phyloP scores from a whole-genome alignment of 2,113 vertebrate species.

The Callaeas wilsoni region DNA sequence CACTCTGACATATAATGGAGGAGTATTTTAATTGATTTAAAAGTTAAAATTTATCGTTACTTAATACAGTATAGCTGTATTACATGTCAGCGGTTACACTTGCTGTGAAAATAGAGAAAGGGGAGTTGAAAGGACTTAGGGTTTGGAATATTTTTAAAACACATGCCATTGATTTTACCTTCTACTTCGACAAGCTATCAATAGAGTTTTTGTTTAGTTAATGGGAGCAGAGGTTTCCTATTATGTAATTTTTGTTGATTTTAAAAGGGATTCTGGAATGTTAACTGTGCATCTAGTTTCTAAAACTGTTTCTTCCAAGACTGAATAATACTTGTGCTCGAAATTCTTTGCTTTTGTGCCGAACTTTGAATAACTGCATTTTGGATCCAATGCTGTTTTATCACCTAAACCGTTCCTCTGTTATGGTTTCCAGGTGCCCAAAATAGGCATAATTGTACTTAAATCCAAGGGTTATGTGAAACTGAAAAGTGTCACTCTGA shows the following conservation, averaged over 20 bases:
- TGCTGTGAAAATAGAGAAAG: slow-evolving; percentile 10
- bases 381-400: background rate
- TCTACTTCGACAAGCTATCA: background rate
- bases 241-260: background rate
- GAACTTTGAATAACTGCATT: background rate
- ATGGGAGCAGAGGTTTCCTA: background rate
- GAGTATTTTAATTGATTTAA: slow-evolving; percentile 55
- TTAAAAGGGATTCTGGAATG: background rate
- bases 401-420: background rate
- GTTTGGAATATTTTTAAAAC: background rate
- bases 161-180: background rate
- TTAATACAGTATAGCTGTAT: slow-evolving; percentile 19
- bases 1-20: slow-evolving; percentile 41
- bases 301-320: background rate
- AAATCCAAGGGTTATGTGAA: background rate
- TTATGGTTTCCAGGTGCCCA: background rate
- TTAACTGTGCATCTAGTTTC: background rate
- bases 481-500: background rate
- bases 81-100: background rate
- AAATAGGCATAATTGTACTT: background rate
- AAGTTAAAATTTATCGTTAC: slow-evolving; percentile 44
- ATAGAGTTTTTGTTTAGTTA: background rate
- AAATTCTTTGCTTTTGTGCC: background rate
- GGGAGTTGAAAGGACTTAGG: background rate
- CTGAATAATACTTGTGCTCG: fast-evolving